Conservation (phyloP, 2,888 invertebrate genomes). For the Stomorhina lunata region DNA sequence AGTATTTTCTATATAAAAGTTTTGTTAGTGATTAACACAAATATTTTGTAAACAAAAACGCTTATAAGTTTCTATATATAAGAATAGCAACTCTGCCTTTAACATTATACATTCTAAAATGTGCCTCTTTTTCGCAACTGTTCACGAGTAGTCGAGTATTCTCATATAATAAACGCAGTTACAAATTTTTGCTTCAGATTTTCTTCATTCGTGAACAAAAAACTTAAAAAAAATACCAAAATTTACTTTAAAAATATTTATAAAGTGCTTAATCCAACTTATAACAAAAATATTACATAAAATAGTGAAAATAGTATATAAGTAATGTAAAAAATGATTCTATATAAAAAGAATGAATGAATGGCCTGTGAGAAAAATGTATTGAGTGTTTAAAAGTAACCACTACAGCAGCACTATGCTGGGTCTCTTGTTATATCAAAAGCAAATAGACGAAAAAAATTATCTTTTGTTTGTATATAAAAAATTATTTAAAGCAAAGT, state of each 20-base stretch:
- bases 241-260: not conserved
- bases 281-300: not conserved
- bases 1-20: too few relatives aligned
- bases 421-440: conserved; percentile 53
- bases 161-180: conserved; percentile 52
- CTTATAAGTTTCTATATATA: too few relatives aligned
- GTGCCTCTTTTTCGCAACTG: conserved; percentile 7
- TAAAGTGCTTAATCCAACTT: not conserved
- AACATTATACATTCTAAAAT: not conserved
- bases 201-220: conserved; percentile 39
- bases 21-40: too few relatives aligned
- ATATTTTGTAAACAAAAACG: too few relatives aligned
- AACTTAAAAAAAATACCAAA: not conserved
- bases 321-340: not conserved
- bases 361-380: conserved; percentile 53
- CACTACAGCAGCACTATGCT: conserved; percentile 59
- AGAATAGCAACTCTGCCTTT: not conserved
- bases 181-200: conserved; percentile 43
- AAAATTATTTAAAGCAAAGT: conserved; percentile 25
- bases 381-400: conserved; percentile 58
- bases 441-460: conserved; percentile 56
- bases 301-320: not conserved
- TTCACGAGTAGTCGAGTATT: conserved; percentile 49
- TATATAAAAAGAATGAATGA: conserved; percentile 18
- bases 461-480: conserved; percentile 61